These are phyloP conservation scores for Cydia amplana DNA, from an alignment of 1,140 invertebrate species.

Conservation along the genomic window DNA sequence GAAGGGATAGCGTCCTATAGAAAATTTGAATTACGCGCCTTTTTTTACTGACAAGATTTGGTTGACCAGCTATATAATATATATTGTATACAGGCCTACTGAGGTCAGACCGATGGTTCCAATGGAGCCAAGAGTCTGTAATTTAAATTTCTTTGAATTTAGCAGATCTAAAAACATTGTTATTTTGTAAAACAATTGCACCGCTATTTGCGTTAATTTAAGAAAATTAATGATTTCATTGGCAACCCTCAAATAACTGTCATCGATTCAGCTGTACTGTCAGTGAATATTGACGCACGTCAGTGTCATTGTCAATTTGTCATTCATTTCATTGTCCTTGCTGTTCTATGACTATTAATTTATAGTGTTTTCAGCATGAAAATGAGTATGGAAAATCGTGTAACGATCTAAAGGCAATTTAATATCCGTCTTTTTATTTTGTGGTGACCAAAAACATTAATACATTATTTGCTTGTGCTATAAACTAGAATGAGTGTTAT, in stretches of 20 bases:
- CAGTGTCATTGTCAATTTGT: background rate
- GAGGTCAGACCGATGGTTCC: no score
- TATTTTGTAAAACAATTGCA: no score
- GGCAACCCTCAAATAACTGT: conserved; percentile 4
- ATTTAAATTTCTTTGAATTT: no score
- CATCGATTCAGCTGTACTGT: background rate
- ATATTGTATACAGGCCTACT: no score
- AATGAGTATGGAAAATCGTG: conserved; percentile 18
- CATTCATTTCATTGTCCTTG: background rate
- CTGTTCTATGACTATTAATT: background rate
- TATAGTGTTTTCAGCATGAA: conserved; percentile 3
- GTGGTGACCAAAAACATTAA: background rate
- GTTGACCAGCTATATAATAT: no score
- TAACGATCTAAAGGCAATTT: background rate
- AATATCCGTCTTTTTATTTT: background rate
- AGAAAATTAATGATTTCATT: background rate
- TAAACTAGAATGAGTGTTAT: background rate
- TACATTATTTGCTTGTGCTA: background rate
- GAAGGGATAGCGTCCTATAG: no score
- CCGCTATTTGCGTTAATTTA: background rate
- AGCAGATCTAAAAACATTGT: no score
- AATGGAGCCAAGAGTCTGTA: no score
- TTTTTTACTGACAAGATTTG: no score
- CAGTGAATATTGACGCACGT: background rate
- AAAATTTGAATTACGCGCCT: no score